Base-by-base conservation (phyloP, 2,113 vertebrate genomes). In the Eolophus roseicapilla region DNA sequence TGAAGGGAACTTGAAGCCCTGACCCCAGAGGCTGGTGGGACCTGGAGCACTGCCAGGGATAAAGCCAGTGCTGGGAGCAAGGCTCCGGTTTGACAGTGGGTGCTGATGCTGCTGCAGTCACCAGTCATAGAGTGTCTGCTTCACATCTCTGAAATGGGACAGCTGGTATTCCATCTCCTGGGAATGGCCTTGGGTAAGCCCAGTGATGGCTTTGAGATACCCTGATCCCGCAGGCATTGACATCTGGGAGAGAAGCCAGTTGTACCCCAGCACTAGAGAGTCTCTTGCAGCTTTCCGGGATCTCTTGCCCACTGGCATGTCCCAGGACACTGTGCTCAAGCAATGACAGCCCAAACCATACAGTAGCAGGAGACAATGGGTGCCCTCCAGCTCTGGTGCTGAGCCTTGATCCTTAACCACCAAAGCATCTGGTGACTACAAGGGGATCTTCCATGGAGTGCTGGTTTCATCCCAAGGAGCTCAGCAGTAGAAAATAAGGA, bases 21-120 rank as follows among this genome's bases (percentile, higher is more conserved):
- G 44, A 37, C 46, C 47, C 63, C 47, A 53, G 7, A 49, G 43
- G 21, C 27, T 84, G 74, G 46, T 75, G 62, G 74, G 39, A 23
- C 43, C 43, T 46, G 8, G 69, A 19, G 5, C 0, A 0, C 28
- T 65, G 68, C 52, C 23, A 46, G 69, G n/a, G 46, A 3, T 25
- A 47, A 64, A 68, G 35, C 5, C 1, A 1, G 15, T 50, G 62
- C 39, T 29, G 10, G 44, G 47, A 33, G 20, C 0, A 0, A 59
- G 73, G 19, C n/a, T 39, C 17, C 0, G 5, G 25, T 11, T 20
- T 68, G 55, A 6, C 4, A 3, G 4, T 7, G 39, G 41, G 17
- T 46, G 69, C 31, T 77, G n/a, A 3, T 25, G 46, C 37, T 91
- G 41, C 44, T 82, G 53, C 53, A 57, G 27, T 23, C 62, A 20